Evolutionary conservation across 2,888 invertebrate genomes (phyloP).

Genomic region (Papilio elwesi): DNA sequence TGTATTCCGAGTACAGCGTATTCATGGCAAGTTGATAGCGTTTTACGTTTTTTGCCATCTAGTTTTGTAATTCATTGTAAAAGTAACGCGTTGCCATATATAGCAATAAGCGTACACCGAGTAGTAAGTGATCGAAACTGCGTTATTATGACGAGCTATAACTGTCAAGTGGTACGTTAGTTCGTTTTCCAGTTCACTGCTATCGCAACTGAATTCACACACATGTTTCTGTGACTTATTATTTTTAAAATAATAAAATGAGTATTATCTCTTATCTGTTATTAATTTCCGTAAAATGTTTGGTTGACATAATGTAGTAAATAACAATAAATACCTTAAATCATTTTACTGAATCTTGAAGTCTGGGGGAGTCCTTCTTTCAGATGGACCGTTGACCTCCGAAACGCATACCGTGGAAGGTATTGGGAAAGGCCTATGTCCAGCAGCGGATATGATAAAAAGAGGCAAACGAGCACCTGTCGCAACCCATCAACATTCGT

Average conservation of each 20-base stretch:
- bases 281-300: background rate
- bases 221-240: background rate
- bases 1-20: conserved; percentile 49
- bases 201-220: conserved; percentile 11
- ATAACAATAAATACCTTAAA: no score
- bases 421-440: no score
- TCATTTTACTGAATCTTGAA: no score
- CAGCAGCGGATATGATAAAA: no score
- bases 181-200: background rate
- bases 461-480: no score
- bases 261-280: background rate
- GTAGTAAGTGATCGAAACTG: conserved; percentile 21
- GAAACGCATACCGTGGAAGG: no score
- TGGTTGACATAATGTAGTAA: no score
- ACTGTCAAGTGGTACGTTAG: conserved; percentile 28
- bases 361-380: no score
- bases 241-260: background rate
- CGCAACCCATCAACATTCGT: no score
- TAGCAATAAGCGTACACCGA: conserved; percentile 24
- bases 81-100: conserved; percentile 38
- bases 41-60: conserved; percentile 43
- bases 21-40: conserved; percentile 48
- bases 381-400: no score
- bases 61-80: conserved; percentile 41
- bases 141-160: conserved; percentile 21